A percentile compares a stretch with the other conserved stretches of the same genome.
These are phyloP conservation scores for Tetranychus cinnabarinus DNA, from an alignment of 1,140 invertebrate species.

Conservation along the genomic window DNA sequence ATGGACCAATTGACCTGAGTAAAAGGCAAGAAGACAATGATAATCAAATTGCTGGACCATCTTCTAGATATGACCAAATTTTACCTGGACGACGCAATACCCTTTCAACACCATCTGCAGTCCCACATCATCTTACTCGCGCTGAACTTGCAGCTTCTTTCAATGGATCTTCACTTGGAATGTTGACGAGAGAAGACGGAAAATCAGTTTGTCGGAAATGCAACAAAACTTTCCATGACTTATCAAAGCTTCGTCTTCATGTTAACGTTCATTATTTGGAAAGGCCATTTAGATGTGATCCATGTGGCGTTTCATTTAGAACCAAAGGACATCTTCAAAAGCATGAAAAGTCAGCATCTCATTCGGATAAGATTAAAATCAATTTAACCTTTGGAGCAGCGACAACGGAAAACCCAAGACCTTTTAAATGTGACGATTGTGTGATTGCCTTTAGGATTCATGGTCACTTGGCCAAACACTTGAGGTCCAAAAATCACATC, in stretches of 20 bases:
- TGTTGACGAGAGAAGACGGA: conserved; percentile 26
- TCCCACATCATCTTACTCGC: not conserved
- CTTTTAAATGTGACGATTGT: conserved; percentile 82
- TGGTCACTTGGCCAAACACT: conserved; percentile 82
- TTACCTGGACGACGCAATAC: not conserved
- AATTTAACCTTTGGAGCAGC: conserved; percentile 59
- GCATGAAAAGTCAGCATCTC: conserved; percentile 63
- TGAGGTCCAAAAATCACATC: conserved; percentile 88
- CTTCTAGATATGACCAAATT: too few species aligned
- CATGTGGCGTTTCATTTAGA: conserved; percentile 67
- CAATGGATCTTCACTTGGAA: not conserved
- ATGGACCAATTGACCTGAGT: conserved; percentile 14
- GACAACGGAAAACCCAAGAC: conserved; percentile 63
- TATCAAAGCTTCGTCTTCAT: conserved; percentile 65
- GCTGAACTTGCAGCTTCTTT: not conserved
- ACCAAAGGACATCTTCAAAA: conserved; percentile 78
- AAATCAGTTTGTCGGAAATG: conserved; percentile 63
- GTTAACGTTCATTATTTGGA: conserved; percentile 91
- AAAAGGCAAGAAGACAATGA: conserved; percentile 1
- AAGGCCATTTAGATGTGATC: conserved; percentile 65
- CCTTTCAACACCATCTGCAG: not conserved
- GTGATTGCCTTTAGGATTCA: conserved; percentile 87
- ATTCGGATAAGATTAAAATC: conserved; percentile 67
- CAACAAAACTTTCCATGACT: conserved; percentile 67
- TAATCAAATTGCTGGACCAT: not conserved